phyloP scores from a whole-genome alignment of 2,113 vertebrate genomes.

The Eubucco bourcierii region DNA sequence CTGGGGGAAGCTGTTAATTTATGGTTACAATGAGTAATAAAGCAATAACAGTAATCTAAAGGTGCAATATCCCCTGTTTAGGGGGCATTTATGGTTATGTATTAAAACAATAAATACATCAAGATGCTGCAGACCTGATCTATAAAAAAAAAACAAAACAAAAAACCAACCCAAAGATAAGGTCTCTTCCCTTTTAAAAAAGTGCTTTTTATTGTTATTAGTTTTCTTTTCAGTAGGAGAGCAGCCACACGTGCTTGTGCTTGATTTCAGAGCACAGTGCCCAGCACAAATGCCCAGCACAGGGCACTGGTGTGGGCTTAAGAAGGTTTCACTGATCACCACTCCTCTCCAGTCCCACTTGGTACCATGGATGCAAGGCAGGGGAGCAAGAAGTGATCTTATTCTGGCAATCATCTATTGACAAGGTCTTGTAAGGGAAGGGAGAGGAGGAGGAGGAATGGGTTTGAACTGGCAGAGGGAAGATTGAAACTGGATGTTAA shows the following conservation, averaged over 20 bases:
- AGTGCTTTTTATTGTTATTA: background rate
- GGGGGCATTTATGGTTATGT: constrained; percentile 77
- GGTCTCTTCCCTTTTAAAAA: constrained; percentile 40
- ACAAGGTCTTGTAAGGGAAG: too few relatives aligned
- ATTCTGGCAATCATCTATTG: too few relatives aligned
- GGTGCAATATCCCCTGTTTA: constrained; percentile 76
- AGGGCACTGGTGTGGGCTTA: background rate
- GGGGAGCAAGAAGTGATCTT: background rate
- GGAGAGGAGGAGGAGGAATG: too few relatives aligned
- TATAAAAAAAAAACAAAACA: constrained; percentile 43
- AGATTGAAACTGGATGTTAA: too few relatives aligned
- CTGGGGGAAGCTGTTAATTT: constrained; percentile 75
- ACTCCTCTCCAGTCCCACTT: background rate
- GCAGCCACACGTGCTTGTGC: background rate
- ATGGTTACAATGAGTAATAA: constrained; percentile 75
- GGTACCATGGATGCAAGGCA: background rate
- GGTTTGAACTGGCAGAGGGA: too few relatives aligned
- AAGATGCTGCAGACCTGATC: constrained; percentile 52
- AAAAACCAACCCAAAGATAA: constrained; percentile 66
- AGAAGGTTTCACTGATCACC: background rate
- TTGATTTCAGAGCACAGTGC: background rate
- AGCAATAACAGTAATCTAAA: constrained; percentile 77
- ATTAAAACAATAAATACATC: constrained; percentile 82
- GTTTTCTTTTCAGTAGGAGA: background rate
- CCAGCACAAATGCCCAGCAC: background rate